phyloP scores from a whole-genome alignment of 2,888 invertebrate species.

The Melieria crassipennis region DNA sequence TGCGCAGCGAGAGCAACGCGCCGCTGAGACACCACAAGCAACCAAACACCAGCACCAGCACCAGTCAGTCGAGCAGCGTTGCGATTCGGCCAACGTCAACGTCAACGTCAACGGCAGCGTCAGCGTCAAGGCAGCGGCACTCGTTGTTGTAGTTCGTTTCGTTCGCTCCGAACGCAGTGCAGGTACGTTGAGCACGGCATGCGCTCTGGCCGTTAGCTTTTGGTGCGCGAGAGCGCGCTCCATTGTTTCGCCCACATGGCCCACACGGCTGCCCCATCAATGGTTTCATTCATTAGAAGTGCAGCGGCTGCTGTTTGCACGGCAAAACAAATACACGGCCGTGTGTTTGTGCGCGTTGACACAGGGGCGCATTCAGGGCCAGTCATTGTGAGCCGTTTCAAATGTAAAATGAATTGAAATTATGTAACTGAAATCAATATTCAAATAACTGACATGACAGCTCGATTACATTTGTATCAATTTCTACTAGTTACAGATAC shows the following conservation, averaged over 20 bases:
- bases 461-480: too few relatives aligned
- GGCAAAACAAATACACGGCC: too few relatives aligned
- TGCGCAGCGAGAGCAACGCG: slow-evolving; percentile 16
- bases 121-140: slow-evolving; percentile 8
- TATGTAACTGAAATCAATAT: too few relatives aligned
- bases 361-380: too few relatives aligned
- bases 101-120: slow-evolving; percentile 9
- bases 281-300: slow-evolving; percentile 5
- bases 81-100: background rate
- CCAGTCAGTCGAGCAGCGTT: too few relatives aligned
- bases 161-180: background rate
- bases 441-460: too few relatives aligned
- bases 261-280: background rate
- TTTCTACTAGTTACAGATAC: too few relatives aligned
- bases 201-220: background rate
- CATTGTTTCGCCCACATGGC: background rate
- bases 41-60: too few relatives aligned
- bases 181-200: background rate
- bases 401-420: too few relatives aligned
- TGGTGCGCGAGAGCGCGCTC: background rate
- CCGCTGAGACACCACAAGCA: slow-evolving; percentile 8
- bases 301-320: slow-evolving; percentile 9
- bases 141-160: background rate
- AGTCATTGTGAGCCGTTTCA: too few relatives aligned
- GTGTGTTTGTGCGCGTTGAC: background rate